Conservation (phyloP, 2,113 vertebrate genomes). For the Coptodon rendalli region DNA sequence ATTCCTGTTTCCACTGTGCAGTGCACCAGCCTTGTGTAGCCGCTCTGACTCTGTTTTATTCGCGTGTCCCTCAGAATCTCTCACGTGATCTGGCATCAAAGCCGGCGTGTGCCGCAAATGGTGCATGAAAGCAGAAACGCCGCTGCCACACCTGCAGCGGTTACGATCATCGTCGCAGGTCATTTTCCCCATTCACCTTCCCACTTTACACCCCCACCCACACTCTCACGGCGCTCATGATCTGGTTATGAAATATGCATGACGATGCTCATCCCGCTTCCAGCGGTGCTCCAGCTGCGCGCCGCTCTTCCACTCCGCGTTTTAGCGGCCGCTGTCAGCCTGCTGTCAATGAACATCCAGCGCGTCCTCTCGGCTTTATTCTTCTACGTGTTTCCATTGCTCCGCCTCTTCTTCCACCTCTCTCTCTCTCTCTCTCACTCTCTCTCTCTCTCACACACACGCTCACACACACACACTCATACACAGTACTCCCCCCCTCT, state of each 20-base stretch:
- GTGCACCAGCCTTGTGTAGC: neutral
- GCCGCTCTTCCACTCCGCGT: constrained; percentile 57
- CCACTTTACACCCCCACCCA: neutral
- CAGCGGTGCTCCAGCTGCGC: neutral
- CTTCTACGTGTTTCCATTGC: constrained; percentile 64
- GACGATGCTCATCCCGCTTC: neutral
- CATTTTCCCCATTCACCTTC: constrained; percentile 20
- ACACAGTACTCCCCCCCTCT: neutral
- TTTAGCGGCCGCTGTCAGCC: constrained; percentile 43
- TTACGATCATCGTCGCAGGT: neutral
- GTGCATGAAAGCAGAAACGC: neutral
- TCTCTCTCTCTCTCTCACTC: neutral
- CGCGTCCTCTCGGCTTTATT: constrained; percentile 53
- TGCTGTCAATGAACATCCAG: constrained; percentile 74
- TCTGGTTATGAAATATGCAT: constrained; percentile 46
- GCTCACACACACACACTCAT: neutral
- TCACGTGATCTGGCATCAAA: neutral
- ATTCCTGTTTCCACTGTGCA: neutral
- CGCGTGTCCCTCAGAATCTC: neutral
- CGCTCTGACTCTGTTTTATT: neutral
- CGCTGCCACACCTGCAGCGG: constrained; percentile 6
- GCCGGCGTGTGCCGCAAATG: neutral
- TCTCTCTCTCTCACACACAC: neutral
- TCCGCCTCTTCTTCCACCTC: constrained; percentile 57
- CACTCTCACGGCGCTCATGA: neutral